A percentile compares a stretch with the other conserved stretches of the same genome.
These are phyloP conservation scores for Pelmatolapia mariae DNA, from an alignment of 2,113 vertebrate genomes.

Conservation along the genomic window DNA sequence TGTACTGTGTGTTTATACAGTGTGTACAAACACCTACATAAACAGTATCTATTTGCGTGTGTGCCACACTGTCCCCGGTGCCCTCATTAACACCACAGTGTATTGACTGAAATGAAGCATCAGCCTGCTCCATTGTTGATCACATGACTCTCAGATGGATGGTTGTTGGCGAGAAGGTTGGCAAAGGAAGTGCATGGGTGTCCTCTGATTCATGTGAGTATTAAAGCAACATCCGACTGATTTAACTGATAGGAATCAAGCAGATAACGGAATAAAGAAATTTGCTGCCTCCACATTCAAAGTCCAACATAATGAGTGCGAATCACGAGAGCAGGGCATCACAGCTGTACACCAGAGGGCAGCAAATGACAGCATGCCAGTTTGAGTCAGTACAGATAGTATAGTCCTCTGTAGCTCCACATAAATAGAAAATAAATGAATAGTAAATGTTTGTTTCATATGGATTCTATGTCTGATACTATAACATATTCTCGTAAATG, in stretches of 20 bases:
- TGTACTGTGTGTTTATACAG: neutral
- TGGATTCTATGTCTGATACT: neutral
- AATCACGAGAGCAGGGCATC: neutral
- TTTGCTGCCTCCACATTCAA: neutral
- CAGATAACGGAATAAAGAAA: accelerated
- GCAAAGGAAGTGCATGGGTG: neutral
- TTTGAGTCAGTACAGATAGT: neutral
- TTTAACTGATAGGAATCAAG: neutral
- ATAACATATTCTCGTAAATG: neutral
- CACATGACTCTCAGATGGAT: neutral
- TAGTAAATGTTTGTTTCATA: neutral
- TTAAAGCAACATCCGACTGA: neutral
- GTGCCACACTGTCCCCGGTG: neutral
- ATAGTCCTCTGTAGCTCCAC: neutral
- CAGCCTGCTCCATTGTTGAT: neutral
- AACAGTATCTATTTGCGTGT: neutral
- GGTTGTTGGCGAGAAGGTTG: neutral
- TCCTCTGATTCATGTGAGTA: neutral
- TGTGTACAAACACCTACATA: neutral
- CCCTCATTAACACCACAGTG: constrained; percentile 21
- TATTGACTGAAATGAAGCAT: neutral
- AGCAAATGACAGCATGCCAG: constrained; percentile 26
- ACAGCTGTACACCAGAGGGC: constrained; percentile 39
- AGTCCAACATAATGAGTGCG: neutral
- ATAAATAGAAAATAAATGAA: neutral